Base-by-base conservation (phyloP, 2,888 invertebrate species). In the Orchesella flavescens region DNA sequence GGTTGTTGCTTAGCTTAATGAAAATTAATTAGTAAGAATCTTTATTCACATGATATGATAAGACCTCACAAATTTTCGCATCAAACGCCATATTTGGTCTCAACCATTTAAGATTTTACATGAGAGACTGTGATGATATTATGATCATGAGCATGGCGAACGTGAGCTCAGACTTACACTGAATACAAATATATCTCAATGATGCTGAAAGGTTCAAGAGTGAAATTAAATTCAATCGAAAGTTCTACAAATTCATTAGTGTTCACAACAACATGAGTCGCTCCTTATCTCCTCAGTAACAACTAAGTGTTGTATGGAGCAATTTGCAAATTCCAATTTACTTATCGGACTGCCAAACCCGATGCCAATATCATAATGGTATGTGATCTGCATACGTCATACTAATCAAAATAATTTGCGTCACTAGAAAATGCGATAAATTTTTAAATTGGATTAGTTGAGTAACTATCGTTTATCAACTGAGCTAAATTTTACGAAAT, bases 11-110 rank as follows among this genome's bases (percentile, higher is more conserved):
- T 1, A 12, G 12, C 61, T 73, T 61, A 73, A 23, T 73, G 73
- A 73, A 73, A 73, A 61, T 73, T 73, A 73, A 73, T 73, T 73
- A 73, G 49, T 23, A 34, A 4, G 3, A 34, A 7, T 34, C 34
- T 34, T 34, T 34, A n/a, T 49, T n/a, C 49, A 10, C 49, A 49
- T 49, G 15, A 44, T 12, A 44, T 44, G 44, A 49, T 34, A 34
- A 34, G 34, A 21, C 34, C n/a, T 73, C 46, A 44, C 44, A 49
- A 7, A 49, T 49, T 49, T 49, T 49, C 10, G n/a, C 49, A 49
- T 49, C 12, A 2, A 3, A 49, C 49, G 2, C 49, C 49, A 49
- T 49, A 49, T 49, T 49, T 49, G 49, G 49, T n/a, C 49, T 15
- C 34, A 34, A 34, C 3, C 34, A 34, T 34, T 34, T 34, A n/a